Conservation (phyloP, 2,113 vertebrate species). For the Gorsachius goisagi region DNA sequence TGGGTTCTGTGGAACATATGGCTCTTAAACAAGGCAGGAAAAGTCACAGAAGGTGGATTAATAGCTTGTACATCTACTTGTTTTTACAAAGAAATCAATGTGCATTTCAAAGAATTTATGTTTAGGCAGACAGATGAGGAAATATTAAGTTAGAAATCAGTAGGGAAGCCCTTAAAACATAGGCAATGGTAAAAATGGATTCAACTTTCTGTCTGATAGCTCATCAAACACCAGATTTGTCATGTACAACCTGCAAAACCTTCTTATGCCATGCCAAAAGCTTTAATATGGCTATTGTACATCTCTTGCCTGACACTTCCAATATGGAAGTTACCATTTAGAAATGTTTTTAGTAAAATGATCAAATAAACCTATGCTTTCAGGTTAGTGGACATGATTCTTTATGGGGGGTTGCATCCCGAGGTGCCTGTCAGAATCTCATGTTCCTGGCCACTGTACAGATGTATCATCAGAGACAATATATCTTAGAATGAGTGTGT, state of each 20-base stretch:
- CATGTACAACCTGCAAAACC: background rate
- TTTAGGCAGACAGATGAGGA: background rate
- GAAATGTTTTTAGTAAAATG: background rate
- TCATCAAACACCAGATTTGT: background rate
- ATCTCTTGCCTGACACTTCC: background rate
- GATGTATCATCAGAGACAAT: background rate
- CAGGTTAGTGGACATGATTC: background rate
- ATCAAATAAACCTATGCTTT: background rate
- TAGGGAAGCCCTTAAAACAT: background rate
- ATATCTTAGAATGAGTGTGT: background rate
- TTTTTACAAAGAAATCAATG: constrained; percentile 4
- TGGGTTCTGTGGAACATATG: background rate
- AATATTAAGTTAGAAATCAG: constrained; percentile 24
- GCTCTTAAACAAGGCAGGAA: background rate
- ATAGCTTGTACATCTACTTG: background rate
- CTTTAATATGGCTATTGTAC: background rate
- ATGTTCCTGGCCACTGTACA: background rate
- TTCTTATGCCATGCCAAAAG: background rate
- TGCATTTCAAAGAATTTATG: background rate
- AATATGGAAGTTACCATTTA: background rate
- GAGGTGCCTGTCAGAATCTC: background rate
- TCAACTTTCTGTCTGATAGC: background rate
- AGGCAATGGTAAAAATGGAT: background rate
- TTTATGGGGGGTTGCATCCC: background rate
- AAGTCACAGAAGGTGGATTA: background rate